Percentiles rank a stretch among this genome's conserved stretches.
Evolutionary conservation across 2,113 vertebrate species (phyloP).

Genomic region (Pteronura brasiliensis): DNA sequence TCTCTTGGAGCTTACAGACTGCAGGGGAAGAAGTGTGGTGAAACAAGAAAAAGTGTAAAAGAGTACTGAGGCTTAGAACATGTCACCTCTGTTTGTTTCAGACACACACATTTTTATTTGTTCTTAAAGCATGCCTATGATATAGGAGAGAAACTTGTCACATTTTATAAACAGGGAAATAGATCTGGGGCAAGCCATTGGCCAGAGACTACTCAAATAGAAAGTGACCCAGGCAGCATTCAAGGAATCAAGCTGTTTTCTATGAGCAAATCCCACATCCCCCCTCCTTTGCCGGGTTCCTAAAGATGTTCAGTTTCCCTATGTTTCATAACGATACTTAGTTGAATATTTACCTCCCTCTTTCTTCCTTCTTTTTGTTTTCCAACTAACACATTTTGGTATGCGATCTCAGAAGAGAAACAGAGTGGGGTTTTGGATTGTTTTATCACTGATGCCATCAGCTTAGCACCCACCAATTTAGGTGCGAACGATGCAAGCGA

Average conservation of each 20-base stretch:
- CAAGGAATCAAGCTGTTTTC: neutral
- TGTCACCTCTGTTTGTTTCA: neutral
- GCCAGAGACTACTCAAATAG: neutral
- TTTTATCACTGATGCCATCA: neutral
- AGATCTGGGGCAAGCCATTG: neutral
- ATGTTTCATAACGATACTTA: neutral
- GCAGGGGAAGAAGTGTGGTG: neutral
- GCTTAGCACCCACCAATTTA: no score
- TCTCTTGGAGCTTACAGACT: neutral
- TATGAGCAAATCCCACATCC: neutral
- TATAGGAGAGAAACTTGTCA: no score
- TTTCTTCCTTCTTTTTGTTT: neutral
- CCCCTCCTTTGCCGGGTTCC: neutral
- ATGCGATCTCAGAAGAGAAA: neutral
- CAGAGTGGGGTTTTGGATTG: neutral
- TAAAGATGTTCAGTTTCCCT: neutral
- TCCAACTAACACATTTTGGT: neutral
- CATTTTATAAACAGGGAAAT: neutral
- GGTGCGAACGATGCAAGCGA: no score
- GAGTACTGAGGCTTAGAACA: neutral
- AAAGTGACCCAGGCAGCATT: neutral
- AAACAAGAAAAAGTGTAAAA: neutral
- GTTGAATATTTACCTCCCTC: neutral
- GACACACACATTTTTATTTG: neutral
- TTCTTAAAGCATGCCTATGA: neutral